Evolutionary conservation across 2,113 vertebrate genomes (phyloP), one percentile per base, ranked within the genome.

Genomic region (Alligator sinensis): DNA sequence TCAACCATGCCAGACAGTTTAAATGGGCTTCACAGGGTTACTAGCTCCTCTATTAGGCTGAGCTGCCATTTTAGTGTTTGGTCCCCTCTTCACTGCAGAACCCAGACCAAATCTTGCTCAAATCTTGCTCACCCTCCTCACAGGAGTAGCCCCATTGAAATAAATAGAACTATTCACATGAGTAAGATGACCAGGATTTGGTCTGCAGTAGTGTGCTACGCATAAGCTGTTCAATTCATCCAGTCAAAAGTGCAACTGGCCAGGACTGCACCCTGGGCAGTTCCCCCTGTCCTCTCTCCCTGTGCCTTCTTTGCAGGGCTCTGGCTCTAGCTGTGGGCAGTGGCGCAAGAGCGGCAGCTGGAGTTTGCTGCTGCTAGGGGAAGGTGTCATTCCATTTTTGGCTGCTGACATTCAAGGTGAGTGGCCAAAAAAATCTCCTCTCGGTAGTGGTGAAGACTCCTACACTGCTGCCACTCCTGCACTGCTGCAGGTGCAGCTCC

Each of bases 11-110:
- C 94, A 87, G 47, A 87, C 95, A 62, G 62, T 0, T 4, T 92
- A 94, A 96, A 96, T 94, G 91, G 94, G 76, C 88, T 94, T 72
- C 94, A 75, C 80, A 93, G 94, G 86, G 85, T 94, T 97, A 93
- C 58, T 64, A 95, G 80, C 74, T 90, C 30, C 86, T 95, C 91
- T 92, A 84, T 89, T 94, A 91, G 87, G 95, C 75, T 96, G 88
- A 95, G 55, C 47, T 93, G 80, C 96, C 86, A 91, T 93, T 95
- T 94, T 96, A 89, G 11, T 72, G 86, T 93, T 94, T 92, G 88
- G 93, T 88, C 63, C 97, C 88, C 74, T 95, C 90, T 87, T 87
- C 88, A 61, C 63, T 95, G 94, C 93, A 95, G 81, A 94, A 91
- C 77, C 68, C 80, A 77, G 94, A 74, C 74, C 92, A 94, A 95